Percentiles rank a stretch among this genome's conserved stretches.
Evolutionary conservation across 2,797 vertebrate species (phyloP).

Genomic region (Octomys mimax): DNA sequence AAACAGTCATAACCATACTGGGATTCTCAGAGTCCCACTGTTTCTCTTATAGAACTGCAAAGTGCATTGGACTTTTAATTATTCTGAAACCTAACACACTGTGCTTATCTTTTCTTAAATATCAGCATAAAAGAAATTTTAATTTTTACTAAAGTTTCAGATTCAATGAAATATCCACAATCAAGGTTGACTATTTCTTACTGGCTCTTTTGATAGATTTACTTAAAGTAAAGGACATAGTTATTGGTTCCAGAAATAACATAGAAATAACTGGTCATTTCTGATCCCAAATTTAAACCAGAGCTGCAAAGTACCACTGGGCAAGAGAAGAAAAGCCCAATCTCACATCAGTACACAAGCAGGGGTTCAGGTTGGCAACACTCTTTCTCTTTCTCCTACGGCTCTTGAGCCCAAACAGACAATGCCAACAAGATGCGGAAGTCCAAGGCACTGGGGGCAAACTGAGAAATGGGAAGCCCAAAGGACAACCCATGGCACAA

Average conservation of each 20-base stretch:
- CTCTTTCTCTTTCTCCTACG: not conserved
- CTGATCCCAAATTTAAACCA: not conserved
- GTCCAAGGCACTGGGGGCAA: not conserved
- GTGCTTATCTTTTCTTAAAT: conserved; percentile 38
- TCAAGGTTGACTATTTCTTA: conserved; percentile 33
- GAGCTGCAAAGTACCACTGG: not conserved
- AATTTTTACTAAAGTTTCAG: conserved; percentile 40
- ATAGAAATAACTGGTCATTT: not conserved
- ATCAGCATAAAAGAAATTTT: conserved; percentile 50
- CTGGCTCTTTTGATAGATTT: not conserved
- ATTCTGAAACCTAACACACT: not conserved
- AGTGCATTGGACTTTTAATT: conserved; percentile 10
- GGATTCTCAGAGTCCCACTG: not conserved
- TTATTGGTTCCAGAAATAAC: not conserved
- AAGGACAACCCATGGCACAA: not conserved
- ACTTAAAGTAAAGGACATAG: not conserved
- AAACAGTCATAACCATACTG: not conserved
- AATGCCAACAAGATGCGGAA: not conserved
- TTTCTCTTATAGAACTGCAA: not conserved
- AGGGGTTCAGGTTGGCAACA: not conserved
- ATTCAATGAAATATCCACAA: not conserved
- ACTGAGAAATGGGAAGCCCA: not conserved
- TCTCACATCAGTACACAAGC: not conserved
- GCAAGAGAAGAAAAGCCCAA: not conserved
- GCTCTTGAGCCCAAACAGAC: not conserved